Base-by-base conservation (phyloP, 2,888 invertebrate genomes). In the Tenthredo distinguenda region DNA sequence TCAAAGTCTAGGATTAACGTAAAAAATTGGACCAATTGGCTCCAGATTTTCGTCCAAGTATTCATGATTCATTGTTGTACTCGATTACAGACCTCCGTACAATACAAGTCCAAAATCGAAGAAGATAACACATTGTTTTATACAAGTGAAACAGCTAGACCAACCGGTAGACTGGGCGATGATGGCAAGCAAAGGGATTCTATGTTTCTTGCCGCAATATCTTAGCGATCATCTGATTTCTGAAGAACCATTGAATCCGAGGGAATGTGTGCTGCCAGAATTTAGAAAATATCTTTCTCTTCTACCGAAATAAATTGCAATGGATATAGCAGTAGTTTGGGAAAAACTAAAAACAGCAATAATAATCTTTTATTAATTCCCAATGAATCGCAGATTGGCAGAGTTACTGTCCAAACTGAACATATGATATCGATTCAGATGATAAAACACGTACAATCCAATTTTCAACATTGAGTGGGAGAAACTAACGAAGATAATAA, bases 111-210 rank as follows among this genome's bases (percentile, higher is more conserved):
- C 90, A 1, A 87, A 87, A 1, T 92, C 91, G 2, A 89, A 88
- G 68, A 94, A 94, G 88, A 95, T 96, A 15, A 96, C 96, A 0
- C 97, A 97, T 87, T 97, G 97, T 90, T 96, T 97, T 87, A 94
- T 97, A 31, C 97, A 97, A 82, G 84, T 91, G n/a, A 92, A 90
- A 89, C 95, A 88, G 89, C 93, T 94, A 0, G 91, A 95, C 0
- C 94, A 95, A 0, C 94, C 93, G 0, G 92, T 95, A 9, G 96
- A 96, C 87, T 93, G 95, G 84, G 94, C 95, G 7, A 95, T 94
- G 93, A 93, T 96, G 26, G 92, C 95, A 0, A 93, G 94, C 0
- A 94, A 94, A 77, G 94, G 94, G 7, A 94, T 96, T 12, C 95
- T 96, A 0, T 96, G 96, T 55, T 95, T 96, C 83, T 94, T 95